A percentile compares a stretch with the other conserved stretches of the same genome.
Conservation (phyloP, 2,113 vertebrate genomes). For the Paralichthys olivaceus region DNA sequence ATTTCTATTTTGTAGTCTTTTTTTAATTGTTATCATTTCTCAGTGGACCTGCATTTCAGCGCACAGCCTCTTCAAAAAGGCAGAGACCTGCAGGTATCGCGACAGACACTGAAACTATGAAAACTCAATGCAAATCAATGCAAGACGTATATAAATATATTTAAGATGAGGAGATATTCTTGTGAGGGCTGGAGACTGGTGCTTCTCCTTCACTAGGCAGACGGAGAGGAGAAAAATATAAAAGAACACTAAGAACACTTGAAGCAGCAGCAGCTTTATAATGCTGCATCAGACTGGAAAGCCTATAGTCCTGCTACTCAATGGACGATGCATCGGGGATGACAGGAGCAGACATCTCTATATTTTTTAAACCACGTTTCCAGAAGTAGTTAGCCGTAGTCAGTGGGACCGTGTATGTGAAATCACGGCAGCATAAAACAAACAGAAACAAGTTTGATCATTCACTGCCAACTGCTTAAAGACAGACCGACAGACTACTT, state of each 20-base stretch:
- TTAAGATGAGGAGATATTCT: conserved; percentile 77
- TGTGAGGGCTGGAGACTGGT: conserved; percentile 73
- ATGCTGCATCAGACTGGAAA: conserved; percentile 52
- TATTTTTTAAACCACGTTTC: conserved; percentile 26
- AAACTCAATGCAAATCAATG: conserved; percentile 98
- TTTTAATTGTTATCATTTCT: conserved; percentile 71
- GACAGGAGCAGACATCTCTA: conserved; percentile 23
- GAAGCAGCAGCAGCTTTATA: conserved; percentile 40
- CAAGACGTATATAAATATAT: conserved; percentile 81
- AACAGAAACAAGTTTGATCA: conserved; percentile 40
- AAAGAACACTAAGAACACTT: conserved; percentile 46
- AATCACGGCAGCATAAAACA: conserved; percentile 28
- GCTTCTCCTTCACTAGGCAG: conserved; percentile 68
- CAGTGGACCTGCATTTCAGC: conserved; percentile 72
- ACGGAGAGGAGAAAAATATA: conserved; percentile 18
- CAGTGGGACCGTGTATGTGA: conserved; percentile 27
- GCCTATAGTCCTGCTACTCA: conserved; percentile 29
- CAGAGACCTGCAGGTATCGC: conserved; percentile 69
- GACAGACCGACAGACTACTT: conserved; percentile 45
- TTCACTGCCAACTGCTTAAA: conserved; percentile 76
- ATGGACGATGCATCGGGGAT: conserved; percentile 6
- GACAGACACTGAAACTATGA: conserved; percentile 86
- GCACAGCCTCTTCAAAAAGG: conserved; percentile 65
- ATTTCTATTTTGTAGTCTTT: conserved; percentile 73
- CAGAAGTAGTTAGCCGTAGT: conserved; percentile 46